Evolutionary conservation across 2,113 vertebrate genomes (phyloP).

Genomic region (Larimichthys crocea): DNA sequence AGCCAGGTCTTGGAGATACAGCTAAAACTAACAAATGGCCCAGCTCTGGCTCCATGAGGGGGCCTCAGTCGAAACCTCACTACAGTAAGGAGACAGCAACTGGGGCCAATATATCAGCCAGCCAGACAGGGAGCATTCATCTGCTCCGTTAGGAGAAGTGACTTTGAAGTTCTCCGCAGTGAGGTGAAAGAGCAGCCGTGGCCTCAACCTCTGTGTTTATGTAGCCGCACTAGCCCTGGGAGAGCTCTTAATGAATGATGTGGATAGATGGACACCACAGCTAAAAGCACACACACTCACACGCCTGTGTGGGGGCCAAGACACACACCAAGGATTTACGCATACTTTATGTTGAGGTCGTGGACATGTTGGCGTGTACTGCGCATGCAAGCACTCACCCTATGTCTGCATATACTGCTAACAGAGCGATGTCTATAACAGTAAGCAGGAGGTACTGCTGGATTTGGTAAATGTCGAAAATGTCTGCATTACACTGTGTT

Average conservation of each 20-base stretch:
- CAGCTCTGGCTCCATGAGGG: conserved; percentile 66
- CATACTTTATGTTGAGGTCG: conserved; percentile 38
- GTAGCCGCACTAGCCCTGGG: conserved; percentile 76
- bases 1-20: conserved; percentile 71
- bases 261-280: conserved; percentile 71
- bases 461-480: background rate
- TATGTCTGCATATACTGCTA: conserved; percentile 21
- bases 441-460: background rate
- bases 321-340: conserved; percentile 57
- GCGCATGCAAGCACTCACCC: conserved; percentile 14
- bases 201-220: conserved; percentile 83
- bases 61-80: conserved; percentile 61
- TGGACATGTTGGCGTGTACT: conserved; percentile 34
- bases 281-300: conserved; percentile 66
- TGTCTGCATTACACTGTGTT: background rate
- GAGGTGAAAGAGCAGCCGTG: conserved; percentile 82
- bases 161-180: conserved; percentile 82
- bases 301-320: conserved; percentile 62
- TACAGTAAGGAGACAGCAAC: conserved; percentile 72
- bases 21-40: conserved; percentile 80
- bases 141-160: conserved; percentile 71
- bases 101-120: conserved; percentile 77
- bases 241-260: conserved; percentile 82
- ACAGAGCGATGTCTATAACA: conserved; percentile 14
- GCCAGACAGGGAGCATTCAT: conserved; percentile 79